Evolutionary conservation across 2,113 vertebrate species (phyloP), one percentile per base, ranked within the genome.

Genomic region (Callospermophilus lateralis): DNA sequence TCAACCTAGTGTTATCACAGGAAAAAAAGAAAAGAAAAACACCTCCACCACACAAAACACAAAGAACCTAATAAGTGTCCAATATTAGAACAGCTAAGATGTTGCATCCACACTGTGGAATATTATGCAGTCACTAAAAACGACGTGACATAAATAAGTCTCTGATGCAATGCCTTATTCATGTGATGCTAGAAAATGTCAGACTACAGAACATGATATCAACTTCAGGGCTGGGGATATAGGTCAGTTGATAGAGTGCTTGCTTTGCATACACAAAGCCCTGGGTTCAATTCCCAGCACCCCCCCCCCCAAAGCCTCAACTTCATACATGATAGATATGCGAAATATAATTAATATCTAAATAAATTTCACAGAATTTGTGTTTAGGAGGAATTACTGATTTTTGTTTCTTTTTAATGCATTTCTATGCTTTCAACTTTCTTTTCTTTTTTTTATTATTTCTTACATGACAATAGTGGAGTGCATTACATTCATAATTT

Each of bases 11-110:
- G 81, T 86, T 80, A 55, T 95, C 77, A 77, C 11, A 77, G 19
- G 70, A 53, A 83, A 94, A 78, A 94, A 73, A 13, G 1, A 80
- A 73, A 63, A 83, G 20, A 22, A 39, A 89, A 91, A 80, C 30
- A 53, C 6, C 65, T 16, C 9, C 9, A 9, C 3, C 2, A 26
- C 2, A 63, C 13, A 42, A 79, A 95, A 91, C 67, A 70, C 15
- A 48, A 48, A 67, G 28, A 88, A 85, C 6, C 24, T 37, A 72
- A 48, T 45, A 89, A 80, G 79, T 74, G 45, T 80, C 65, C 30
- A 89, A 81, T 34, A n/a, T 77, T 91, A 91, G n/a, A 90, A 53
- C 30, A 84, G 26, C 20, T 89, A 24, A 92, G 37, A n/a, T 67
- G 5, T 73, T 72, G 51, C 4, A 68, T 30, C 30, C 67, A 70